Percentiles rank a stretch among this genome's conserved stretches.
These are phyloP conservation scores for Narcine bancroftii DNA, from an alignment of 2,113 vertebrate species.

Conservation along the genomic window DNA sequence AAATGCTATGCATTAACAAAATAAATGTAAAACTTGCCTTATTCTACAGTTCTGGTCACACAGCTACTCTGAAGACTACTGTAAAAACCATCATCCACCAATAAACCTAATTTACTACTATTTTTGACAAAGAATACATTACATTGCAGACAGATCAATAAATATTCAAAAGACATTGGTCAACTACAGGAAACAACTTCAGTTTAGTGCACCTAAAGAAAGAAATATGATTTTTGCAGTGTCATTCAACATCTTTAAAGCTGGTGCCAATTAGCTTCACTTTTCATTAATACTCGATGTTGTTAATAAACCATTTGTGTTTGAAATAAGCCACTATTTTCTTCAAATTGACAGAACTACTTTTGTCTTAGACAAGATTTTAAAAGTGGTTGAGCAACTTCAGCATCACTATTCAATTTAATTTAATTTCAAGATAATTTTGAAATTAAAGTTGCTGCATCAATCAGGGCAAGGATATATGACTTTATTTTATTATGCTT, in stretches of 20 bases:
- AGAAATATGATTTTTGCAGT: not conserved
- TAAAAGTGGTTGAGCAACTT: not conserved
- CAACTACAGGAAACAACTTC: too few species aligned
- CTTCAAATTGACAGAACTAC: not conserved
- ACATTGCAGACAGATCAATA: too few species aligned
- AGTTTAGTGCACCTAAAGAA: not conserved
- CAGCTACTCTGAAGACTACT: not conserved
- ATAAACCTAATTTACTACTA: not conserved
- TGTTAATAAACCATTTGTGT: not conserved
- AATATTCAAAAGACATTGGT: too few species aligned
- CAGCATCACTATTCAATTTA: not conserved
- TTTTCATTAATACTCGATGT: not conserved
- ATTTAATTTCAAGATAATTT: not conserved
- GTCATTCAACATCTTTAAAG: not conserved
- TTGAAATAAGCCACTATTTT: not conserved
- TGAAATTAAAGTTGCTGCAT: not conserved
- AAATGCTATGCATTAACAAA: constrained; percentile 19
- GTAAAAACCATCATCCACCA: not conserved
- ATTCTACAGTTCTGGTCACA: constrained; percentile 20
- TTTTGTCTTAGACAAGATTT: not conserved
- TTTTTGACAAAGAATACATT: constrained; percentile 32
- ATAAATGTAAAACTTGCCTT: not conserved
- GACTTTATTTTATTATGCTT: too few species aligned
- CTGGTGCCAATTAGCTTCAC: not conserved
- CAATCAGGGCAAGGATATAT: too few species aligned